Evolutionary conservation across 2,113 vertebrate genomes (phyloP), one percentile per base, ranked within the genome.

Genomic region (Mesembrinibis cayennensis): DNA sequence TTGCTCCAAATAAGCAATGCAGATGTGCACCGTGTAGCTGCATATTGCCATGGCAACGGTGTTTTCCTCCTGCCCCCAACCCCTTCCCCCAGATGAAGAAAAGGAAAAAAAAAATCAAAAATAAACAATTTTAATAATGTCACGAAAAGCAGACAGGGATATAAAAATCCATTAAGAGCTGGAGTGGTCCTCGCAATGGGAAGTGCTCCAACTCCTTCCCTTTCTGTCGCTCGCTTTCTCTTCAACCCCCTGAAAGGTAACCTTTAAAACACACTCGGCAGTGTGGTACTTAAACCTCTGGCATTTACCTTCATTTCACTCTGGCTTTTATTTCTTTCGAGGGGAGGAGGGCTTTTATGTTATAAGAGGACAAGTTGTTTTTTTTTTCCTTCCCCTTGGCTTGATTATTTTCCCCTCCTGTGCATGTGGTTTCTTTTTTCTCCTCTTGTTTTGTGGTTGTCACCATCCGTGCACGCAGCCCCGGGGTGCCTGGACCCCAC

Each of bases 261-360:
- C 96, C 97, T 98, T 98, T 97, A 96, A 94, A 96, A 85, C 94
- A 96, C 96, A 90, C 93, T 89, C 58, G 0, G 89, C 83, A 92
- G 66, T 21, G 21, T 38, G 23, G 95, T 92, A 58, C 97, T 97
- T 92, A 96, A 96, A 96, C 97, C 97, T 95, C 95, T 98, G 97
- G 97, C 96, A 97, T 98, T 98, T 97, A 97, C 96, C 96, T 97
- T 94, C 96, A 82, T 96, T 97, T 96, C 94, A 92, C 76, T 95
- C 90, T 87, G 72, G 45, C 94, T 97, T 96, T 97, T 95, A 95
- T 97, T 97, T 92, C 92, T 65, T 96, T 87, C 8, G 4, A 90
- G 71, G 90, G 74, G 89, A 96, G 90, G 84, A 97, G 44, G 87
- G 74, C 73, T 97, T 93, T 90, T 74, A 45, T 74, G n/a, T 82